A percentile compares a stretch with the other conserved stretches of the same genome.
Evolutionary conservation across 2,888 invertebrate genomes (phyloP).

Genomic region (Barypeithes pellucidus): DNA sequence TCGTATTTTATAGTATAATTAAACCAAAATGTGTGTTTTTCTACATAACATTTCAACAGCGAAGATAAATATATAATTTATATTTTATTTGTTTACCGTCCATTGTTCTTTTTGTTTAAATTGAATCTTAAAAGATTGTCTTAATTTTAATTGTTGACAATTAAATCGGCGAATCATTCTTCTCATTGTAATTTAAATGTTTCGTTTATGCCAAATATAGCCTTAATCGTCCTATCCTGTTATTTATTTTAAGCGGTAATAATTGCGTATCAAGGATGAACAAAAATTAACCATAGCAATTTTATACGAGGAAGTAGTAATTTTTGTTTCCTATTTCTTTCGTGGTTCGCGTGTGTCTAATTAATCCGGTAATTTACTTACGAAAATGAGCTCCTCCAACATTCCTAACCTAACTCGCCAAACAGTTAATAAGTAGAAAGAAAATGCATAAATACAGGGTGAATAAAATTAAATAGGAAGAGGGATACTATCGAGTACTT

Average conservation of each 20-base stretch:
- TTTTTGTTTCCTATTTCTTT: slow-evolving; percentile 2
- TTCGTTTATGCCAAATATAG: not conserved
- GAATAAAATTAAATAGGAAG: too few species aligned
- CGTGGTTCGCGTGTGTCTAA: not conserved
- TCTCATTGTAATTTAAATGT: slow-evolving; percentile 11
- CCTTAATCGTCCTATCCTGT: slow-evolving; percentile 26
- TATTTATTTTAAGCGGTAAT: slow-evolving; percentile 9
- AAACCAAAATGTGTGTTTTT: not conserved
- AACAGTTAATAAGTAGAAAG: too few species aligned
- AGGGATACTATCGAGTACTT: too few species aligned
- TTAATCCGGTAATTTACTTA: not conserved
- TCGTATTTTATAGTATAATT: too few species aligned
- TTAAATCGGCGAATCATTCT: slow-evolving; percentile 9
- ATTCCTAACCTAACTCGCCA: too few species aligned
- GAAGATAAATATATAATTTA: not conserved
- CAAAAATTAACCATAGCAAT: slow-evolving; percentile 1
- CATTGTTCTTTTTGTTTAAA: not conserved
- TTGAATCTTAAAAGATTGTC: not conserved
- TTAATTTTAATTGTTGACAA: slow-evolving; percentile 13
- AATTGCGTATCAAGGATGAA: slow-evolving; percentile 28
- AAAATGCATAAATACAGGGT: too few species aligned
- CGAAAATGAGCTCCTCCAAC: too few species aligned
- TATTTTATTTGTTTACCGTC: not conserved
- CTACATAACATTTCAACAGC: not conserved
- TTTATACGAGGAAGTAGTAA: not conserved